Evolutionary conservation across 1,140 invertebrate species (phyloP).

Genomic region (Teleogryllus occipitalis): DNA sequence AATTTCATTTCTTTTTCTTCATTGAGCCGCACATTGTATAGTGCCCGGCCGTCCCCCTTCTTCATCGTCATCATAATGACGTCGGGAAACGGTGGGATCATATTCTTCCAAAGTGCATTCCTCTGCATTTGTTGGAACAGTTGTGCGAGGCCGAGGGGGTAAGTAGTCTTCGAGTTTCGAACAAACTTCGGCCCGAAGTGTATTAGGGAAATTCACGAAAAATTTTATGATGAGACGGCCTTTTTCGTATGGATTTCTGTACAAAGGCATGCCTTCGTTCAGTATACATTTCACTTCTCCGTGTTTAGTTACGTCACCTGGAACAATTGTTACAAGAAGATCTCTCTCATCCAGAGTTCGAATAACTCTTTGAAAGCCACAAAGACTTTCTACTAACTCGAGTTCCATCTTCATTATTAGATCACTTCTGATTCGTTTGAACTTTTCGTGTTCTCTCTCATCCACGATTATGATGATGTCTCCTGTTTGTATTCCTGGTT

Average conservation of each 20-base stretch:
- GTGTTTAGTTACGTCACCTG: constrained; percentile 56
- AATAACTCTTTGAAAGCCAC: constrained; percentile 35
- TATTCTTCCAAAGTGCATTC: constrained; percentile 64
- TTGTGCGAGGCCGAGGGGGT: constrained; percentile 50
- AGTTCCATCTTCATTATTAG: neutral
- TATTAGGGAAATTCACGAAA: constrained; percentile 48
- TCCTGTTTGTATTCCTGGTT: neutral
- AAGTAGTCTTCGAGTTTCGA: constrained; percentile 42
- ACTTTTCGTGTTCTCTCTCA: neutral
- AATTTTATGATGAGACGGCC: constrained; percentile 53
- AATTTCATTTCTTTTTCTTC: too few relatives aligned
- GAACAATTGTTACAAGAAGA: constrained; percentile 44
- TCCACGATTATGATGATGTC: neutral
- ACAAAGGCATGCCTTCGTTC: constrained; percentile 59
- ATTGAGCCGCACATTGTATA: neutral
- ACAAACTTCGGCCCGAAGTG: constrained; percentile 36
- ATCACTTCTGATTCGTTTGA: neutral
- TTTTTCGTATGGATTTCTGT: constrained; percentile 55
- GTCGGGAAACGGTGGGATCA: constrained; percentile 45
- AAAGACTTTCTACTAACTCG: neutral
- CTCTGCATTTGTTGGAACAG: constrained; percentile 75
- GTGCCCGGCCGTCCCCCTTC: neutral
- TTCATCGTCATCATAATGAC: neutral
- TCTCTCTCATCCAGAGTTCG: constrained; percentile 54
- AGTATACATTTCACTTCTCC: constrained; percentile 48